These are phyloP conservation scores for Oxyruncus cristatus DNA, from an alignment of 2,113 vertebrate genomes.

Conservation along the genomic window DNA sequence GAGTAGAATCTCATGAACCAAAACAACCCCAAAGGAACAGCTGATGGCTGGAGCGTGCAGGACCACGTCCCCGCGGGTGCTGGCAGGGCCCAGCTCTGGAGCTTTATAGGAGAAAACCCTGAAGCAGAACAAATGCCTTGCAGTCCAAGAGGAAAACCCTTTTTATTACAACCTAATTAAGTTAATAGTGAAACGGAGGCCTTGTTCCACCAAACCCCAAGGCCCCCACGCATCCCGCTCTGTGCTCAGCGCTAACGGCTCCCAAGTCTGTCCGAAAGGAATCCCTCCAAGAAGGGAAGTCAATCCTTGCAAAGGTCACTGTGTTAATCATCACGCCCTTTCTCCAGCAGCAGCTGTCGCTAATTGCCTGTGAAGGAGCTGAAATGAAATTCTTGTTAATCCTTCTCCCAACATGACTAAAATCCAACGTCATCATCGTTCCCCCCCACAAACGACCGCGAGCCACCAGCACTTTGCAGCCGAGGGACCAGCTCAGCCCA, in stretches of 20 bases:
- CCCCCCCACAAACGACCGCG: not conserved
- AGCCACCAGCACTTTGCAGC: not conserved
- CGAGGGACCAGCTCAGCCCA: not conserved
- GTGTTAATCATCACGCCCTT: constrained; percentile 36
- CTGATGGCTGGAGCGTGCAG: not conserved
- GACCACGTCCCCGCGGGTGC: not conserved
- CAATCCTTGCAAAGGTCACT: constrained; percentile 39
- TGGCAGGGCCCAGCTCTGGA: not conserved
- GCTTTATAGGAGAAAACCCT: not conserved
- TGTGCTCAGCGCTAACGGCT: not conserved
- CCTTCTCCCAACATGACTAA: constrained; percentile 6
- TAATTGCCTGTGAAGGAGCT: constrained; percentile 52
- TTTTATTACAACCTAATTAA: not conserved
- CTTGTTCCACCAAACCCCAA: not conserved
- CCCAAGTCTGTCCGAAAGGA: not conserved
- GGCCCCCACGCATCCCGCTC: not conserved
- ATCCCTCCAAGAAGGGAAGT: constrained; percentile 13
- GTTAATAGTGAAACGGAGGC: not conserved
- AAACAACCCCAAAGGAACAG: not conserved
- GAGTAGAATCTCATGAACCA: not conserved
- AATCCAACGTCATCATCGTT: not conserved
- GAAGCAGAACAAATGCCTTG: not conserved
- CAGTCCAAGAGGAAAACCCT: not conserved
- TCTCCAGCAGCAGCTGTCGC: constrained; percentile 1
- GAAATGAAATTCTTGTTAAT: constrained; percentile 40